phyloP scores from a whole-genome alignment of 2,113 vertebrate genomes.

The Epinephelus fuscoguttatus region DNA sequence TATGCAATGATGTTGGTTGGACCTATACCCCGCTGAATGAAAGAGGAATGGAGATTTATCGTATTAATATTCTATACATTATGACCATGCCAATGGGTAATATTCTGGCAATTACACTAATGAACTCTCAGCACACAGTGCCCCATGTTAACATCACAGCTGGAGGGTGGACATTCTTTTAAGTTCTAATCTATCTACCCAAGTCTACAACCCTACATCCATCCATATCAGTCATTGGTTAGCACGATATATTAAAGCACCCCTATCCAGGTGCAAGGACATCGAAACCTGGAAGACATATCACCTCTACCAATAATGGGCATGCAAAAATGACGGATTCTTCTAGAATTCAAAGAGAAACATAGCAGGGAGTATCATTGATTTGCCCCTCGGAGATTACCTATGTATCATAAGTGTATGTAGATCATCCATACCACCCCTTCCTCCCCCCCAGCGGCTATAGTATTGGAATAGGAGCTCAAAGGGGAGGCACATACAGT shows the following conservation, averaged over 20 bases:
- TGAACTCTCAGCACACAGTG: conserved; percentile 76
- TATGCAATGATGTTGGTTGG: conserved; percentile 56
- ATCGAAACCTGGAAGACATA: conserved; percentile 77
- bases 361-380: conserved; percentile 65
- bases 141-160: conserved; percentile 76
- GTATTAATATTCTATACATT: conserved; percentile 78
- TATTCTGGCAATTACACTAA: conserved; percentile 80
- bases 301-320: conserved; percentile 73
- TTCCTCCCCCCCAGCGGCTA: conserved; percentile 44
- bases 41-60: conserved; percentile 67
- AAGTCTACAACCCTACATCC: conserved; percentile 47
- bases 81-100: conserved; percentile 78
- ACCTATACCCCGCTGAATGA: conserved; percentile 30
- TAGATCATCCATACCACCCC: conserved; percentile 70
- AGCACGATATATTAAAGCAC: conserved; percentile 52
- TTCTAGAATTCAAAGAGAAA: conserved; percentile 76
- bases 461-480: conserved; percentile 58
- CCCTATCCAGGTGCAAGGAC: conserved; percentile 71
- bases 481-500: conserved; percentile 78
- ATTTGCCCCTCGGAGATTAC: conserved; percentile 80
- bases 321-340: conserved; percentile 75
- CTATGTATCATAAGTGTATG: conserved; percentile 79
- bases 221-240: conserved; percentile 70
- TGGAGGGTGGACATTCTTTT: conserved; percentile 76
- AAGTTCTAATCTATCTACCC: conserved; percentile 69